Evolutionary conservation across 2,888 invertebrate species (phyloP).

Genomic region (Hyppa rectilinea): DNA sequence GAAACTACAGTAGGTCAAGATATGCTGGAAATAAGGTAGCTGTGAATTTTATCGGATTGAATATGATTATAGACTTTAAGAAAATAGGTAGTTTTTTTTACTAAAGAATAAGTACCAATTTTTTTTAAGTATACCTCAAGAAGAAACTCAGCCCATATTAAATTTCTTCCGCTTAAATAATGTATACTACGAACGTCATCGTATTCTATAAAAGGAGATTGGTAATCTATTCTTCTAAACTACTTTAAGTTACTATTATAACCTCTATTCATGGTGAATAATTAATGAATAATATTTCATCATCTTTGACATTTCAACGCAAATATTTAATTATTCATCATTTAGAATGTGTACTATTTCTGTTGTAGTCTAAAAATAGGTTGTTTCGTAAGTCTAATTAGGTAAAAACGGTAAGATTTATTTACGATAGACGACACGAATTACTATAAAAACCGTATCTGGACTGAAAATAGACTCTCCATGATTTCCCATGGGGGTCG

Average conservation of each 20-base stretch:
- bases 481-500: constrained; percentile 52
- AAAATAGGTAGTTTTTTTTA: too few relatives aligned
- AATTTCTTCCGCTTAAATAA: constrained; percentile 8
- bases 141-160: not conserved
- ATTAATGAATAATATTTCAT: too few relatives aligned
- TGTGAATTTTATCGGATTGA: not conserved
- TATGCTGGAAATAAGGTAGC: not conserved
- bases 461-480: constrained; percentile 30
- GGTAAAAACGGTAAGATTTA: constrained; percentile 21
- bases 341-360: too few relatives aligned
- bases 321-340: not conserved
- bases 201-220: not conserved
- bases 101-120: too few relatives aligned
- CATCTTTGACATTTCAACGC: not conserved
- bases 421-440: constrained; percentile 31
- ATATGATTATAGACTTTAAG: too few relatives aligned
- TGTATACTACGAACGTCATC: not conserved
- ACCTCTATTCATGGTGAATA: too few relatives aligned
- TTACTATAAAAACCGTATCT: constrained; percentile 12
- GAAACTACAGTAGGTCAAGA: constrained; percentile 39
- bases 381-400: constrained; percentile 11
- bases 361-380: constrained; percentile 1
- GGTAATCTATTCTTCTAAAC: not conserved
- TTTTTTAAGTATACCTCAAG: not conserved
- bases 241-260: too few relatives aligned